These are phyloP conservation scores for Tokudaia muenninki DNA, from an alignment of 2,797 vertebrate genomes.

Conservation along the genomic window DNA sequence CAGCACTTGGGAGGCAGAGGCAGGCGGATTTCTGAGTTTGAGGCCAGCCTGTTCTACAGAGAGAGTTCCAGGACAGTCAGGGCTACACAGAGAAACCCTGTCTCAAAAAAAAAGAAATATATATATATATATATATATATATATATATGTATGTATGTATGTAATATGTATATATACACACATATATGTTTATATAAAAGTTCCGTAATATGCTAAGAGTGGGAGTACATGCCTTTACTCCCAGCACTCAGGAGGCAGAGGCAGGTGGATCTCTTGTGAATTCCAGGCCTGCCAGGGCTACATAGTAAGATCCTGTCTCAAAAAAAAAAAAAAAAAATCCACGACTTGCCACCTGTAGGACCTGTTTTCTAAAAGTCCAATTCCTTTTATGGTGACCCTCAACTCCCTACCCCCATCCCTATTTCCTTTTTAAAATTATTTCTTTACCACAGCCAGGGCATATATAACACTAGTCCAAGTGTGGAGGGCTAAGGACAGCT, in stretches of 20 bases:
- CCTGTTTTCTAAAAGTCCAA: background rate
- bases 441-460: background rate
- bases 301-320: background rate
- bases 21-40: too few species aligned
- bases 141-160: too few species aligned
- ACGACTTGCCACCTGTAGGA: background rate
- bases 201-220: background rate
- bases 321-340: background rate
- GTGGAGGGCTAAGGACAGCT: background rate
- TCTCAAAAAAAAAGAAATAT: too few species aligned
- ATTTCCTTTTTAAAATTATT: background rate
- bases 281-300: background rate
- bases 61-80: too few species aligned
- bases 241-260: background rate
- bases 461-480: background rate
- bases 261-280: background rate
- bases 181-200: too few species aligned
- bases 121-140: too few species aligned
- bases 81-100: too few species aligned
- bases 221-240: background rate
- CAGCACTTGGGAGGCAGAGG: too few species aligned
- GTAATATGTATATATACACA: too few species aligned
- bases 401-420: background rate
- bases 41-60: too few species aligned
- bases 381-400: background rate